Percentiles rank a stretch among this genome's conserved stretches.
Evolutionary conservation across 2,888 invertebrate species (phyloP).

Genomic region (Hybos culiciformis): DNA sequence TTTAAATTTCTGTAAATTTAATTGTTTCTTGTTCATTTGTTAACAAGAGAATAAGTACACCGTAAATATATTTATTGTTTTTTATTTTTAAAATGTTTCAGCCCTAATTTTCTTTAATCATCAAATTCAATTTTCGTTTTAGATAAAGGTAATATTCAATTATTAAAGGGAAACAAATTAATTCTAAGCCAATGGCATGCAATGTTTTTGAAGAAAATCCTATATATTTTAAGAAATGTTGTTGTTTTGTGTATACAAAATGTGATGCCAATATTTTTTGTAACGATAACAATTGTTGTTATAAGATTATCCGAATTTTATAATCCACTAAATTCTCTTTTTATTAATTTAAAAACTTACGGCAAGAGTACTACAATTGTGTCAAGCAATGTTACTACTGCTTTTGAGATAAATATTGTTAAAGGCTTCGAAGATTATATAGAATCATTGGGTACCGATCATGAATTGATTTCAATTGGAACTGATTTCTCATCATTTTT

Average conservation of each 20-base stretch:
- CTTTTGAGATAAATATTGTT: not conserved
- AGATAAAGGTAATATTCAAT: not conserved
- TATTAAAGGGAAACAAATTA: not conserved
- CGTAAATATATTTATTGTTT: too few species aligned
- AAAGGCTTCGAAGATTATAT: not conserved
- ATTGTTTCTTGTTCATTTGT: too few species aligned
- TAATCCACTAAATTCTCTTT: conserved; percentile 38
- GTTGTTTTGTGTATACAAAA: conserved; percentile 50
- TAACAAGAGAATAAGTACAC: too few species aligned
- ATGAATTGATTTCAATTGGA: not conserved
- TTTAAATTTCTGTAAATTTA: too few species aligned
- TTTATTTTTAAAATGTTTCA: too few species aligned
- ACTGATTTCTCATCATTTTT: conserved; percentile 1
- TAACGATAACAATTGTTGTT: conserved; percentile 48
- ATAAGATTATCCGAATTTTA: conserved; percentile 35
- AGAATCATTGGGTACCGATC: not conserved
- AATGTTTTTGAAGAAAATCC: conserved; percentile 50
- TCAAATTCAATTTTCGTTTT: too few species aligned
- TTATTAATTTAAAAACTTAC: conserved; percentile 21
- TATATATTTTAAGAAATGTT: conserved; percentile 53
- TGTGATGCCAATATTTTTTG: conserved; percentile 52
- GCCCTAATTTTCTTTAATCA: too few species aligned
- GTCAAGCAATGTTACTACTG: too few species aligned
- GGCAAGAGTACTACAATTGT: not conserved
- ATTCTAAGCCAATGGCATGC: conserved; percentile 46